Conservation (phyloP, 1,140 invertebrate species). For the Megathymus violae region DNA sequence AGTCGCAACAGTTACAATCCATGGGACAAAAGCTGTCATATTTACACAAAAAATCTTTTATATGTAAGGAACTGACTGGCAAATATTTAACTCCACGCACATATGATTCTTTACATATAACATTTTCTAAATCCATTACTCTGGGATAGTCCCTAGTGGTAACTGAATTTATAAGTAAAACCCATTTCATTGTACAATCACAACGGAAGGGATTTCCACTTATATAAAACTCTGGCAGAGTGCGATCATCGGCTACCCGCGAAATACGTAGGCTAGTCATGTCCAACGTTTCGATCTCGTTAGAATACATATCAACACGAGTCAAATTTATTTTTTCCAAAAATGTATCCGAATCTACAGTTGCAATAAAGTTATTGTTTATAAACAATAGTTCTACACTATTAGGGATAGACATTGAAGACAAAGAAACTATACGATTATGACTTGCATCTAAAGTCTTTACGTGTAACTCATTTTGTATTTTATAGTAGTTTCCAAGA, state of each 20-base stretch:
- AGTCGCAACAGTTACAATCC: conserved; percentile 94
- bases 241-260: conserved; percentile 84
- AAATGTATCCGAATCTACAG: conserved; percentile 91
- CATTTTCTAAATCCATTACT: conserved; percentile 92
- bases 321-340: conserved; percentile 90
- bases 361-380: conserved; percentile 91
- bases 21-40: conserved; percentile 93
- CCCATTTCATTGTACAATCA: conserved; percentile 94
- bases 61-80: conserved; percentile 87
- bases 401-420: conserved; percentile 89
- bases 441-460: conserved; percentile 92
- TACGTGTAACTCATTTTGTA: conserved; percentile 85
- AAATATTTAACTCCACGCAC: conserved; percentile 88
- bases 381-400: conserved; percentile 92
- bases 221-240: conserved; percentile 92
- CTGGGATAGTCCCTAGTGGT: conserved; percentile 89
- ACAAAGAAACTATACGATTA: conserved; percentile 89
- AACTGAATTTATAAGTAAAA: conserved; percentile 91
- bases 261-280: conserved; percentile 90
- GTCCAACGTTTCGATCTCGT: conserved; percentile 91
- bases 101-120: conserved; percentile 92
- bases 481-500: conserved; percentile 89
- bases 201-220: conserved; percentile 95
- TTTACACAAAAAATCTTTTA: conserved; percentile 92
- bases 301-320: conserved; percentile 92